These are phyloP conservation scores for Dromococcyx pavoninus DNA, from an alignment of 2,797 vertebrate genomes.

Conservation along the genomic window DNA sequence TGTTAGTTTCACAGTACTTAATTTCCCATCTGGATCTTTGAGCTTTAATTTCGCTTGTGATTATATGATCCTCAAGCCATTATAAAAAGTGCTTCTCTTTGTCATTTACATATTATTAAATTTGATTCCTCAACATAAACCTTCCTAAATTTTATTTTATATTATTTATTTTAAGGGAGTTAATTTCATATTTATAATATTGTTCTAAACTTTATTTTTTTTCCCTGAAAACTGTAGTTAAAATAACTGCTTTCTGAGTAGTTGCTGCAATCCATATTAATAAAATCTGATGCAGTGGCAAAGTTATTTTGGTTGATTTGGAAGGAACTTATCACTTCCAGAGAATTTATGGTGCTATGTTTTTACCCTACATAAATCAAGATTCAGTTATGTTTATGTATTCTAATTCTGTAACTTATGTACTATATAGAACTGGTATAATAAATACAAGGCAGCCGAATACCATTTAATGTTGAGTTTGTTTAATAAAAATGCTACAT, in stretches of 20 bases:
- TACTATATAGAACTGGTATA: background rate
- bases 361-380: background rate
- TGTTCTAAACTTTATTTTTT: background rate
- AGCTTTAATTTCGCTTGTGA: slow-evolving; percentile 11
- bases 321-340: background rate
- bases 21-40: background rate
- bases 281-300: background rate
- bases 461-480: background rate
- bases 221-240: background rate
- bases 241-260: background rate
- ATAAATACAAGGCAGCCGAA: background rate
- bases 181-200: background rate
- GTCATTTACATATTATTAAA: background rate
- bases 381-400: background rate
- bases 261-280: background rate
- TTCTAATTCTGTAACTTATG: background rate
- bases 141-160: slow-evolving; percentile 32
- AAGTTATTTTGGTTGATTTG: background rate
- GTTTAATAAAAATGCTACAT: background rate
- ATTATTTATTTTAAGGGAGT: background rate
- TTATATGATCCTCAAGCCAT: background rate
- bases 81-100: background rate
- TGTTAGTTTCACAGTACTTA: background rate
- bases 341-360: background rate
- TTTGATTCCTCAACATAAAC: background rate